These are phyloP conservation scores for Lycaena phlaeas DNA, from an alignment of 2,888 invertebrate genomes.

Conservation along the genomic window DNA sequence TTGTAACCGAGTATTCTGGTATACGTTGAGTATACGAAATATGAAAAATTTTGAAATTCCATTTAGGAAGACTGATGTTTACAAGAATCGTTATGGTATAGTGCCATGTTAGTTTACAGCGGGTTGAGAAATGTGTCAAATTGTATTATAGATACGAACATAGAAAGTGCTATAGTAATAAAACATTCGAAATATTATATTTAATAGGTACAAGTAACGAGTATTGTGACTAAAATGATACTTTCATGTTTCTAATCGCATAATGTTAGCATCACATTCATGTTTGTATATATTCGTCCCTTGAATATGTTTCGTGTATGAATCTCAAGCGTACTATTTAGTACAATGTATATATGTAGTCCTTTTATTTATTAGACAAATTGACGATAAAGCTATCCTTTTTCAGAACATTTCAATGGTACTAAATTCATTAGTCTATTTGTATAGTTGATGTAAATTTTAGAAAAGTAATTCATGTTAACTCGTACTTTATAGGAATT, in stretches of 20 bases:
- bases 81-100: slow-evolving; percentile 53
- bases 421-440: background rate
- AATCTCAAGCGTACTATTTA: slow-evolving; percentile 48
- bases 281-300: slow-evolving; percentile 18
- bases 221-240: slow-evolving; percentile 1
- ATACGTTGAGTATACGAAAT: slow-evolving; percentile 7
- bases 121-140: slow-evolving; percentile 19
- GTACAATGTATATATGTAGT: slow-evolving; percentile 32
- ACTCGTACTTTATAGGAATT: slow-evolving; percentile 29
- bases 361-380: slow-evolving; percentile 43
- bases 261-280: slow-evolving; percentile 4
- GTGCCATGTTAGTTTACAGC: slow-evolving; percentile 69
- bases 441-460: slow-evolving; percentile 25
- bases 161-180: background rate
- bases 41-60: slow-evolving; percentile 24
- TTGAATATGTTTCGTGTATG: slow-evolving; percentile 42
- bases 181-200: background rate
- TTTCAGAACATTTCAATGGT: slow-evolving; percentile 1
- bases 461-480: slow-evolving; percentile 22
- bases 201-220: background rate
- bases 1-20: slow-evolving; percentile 2
- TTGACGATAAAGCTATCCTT: slow-evolving; percentile 4
- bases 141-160: slow-evolving; percentile 5
- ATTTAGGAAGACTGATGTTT: slow-evolving; percentile 58
- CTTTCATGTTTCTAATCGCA: background rate